phyloP scores from a whole-genome alignment of 1,140 invertebrate genomes.

The Eufriesea mexicana region DNA sequence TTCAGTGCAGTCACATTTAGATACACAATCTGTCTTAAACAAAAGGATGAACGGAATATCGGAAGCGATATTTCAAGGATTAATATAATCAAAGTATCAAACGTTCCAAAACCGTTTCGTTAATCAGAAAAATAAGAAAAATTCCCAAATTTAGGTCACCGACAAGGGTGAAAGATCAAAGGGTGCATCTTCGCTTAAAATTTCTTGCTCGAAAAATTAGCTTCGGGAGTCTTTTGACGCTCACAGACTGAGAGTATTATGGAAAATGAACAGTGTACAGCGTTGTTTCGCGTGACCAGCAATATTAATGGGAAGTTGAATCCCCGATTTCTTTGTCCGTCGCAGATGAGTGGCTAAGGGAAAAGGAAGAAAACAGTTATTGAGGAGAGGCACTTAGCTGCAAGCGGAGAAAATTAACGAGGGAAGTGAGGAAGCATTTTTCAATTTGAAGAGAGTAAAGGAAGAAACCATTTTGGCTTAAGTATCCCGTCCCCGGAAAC shows the following conservation, averaged over 20 bases:
- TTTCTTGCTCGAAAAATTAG: not conserved
- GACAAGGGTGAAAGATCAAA: no score
- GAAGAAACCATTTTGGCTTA: not conserved
- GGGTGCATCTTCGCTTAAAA: no score
- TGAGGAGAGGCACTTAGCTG: not conserved
- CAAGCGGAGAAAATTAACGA: slow-evolving; percentile 17
- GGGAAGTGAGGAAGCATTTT: not conserved
- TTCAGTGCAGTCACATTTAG: no score
- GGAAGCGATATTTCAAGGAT: no score
- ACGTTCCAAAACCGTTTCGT: no score
- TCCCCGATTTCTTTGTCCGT: not conserved
- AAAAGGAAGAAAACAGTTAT: slow-evolving; percentile 4
- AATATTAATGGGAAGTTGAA: not conserved
- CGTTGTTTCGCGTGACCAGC: not conserved
- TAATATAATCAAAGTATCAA: no score
- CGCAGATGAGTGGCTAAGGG: not conserved
- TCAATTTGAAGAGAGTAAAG: not conserved
- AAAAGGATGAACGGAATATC: no score
- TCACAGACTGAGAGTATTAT: not conserved
- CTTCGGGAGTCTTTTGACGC: not conserved
- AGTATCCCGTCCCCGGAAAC: not conserved
- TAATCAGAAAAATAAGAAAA: no score
- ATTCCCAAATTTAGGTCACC: no score
- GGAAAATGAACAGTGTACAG: not conserved
- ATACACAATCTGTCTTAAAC: no score